Base-by-base conservation (phyloP, 2,888 invertebrate species). In the Clistopyga incitator region DNA sequence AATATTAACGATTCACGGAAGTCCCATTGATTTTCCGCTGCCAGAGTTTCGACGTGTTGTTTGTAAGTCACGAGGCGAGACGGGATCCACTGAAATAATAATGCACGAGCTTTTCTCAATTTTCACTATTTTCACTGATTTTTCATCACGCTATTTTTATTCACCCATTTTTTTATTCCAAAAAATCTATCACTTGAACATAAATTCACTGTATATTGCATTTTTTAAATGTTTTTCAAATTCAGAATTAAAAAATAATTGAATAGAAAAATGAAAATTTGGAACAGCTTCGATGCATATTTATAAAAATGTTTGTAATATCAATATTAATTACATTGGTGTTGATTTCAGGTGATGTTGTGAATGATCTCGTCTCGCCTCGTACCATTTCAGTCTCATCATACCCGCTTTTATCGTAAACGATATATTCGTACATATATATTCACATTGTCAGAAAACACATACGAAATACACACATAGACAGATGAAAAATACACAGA, bases 11-110 rank as follows among this genome's bases (percentile, higher is more conserved):
- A 81, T 78, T 56, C 70, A 70, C 84, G 81, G 84, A 84, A 84
- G 78, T 84, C 52, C 45, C 84, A 83, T 85, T 81, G 83, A 85
- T 85, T 84, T 65, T 77, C 68, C 75, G 83, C 82, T 86, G 83
- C 86, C 86, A 83, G 68, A 81, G 86, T 86, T 82, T 76, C 75
- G 52, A 70, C 59, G 65, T 81, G 67, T 84, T 75, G 68, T 81
- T 78, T 78, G 67, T 64, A 76, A 76, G 45, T 50, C 61, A 75
- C 80, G 75, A 64, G 42, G 61, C 74, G 70, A 74, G 75, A 82
- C 52, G 29, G 59, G 72, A 81, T 84, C 34, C 34, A 52, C 29
- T 23, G 4, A 8, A 23, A 54, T 56, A 56, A 56, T 56, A 23
- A 56, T 56, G 56, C 25, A 47, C 54, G 11, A 56, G 56, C 25